Base-by-base conservation (phyloP, 2,888 invertebrate genomes). In the Cheilosia vernalis region DNA sequence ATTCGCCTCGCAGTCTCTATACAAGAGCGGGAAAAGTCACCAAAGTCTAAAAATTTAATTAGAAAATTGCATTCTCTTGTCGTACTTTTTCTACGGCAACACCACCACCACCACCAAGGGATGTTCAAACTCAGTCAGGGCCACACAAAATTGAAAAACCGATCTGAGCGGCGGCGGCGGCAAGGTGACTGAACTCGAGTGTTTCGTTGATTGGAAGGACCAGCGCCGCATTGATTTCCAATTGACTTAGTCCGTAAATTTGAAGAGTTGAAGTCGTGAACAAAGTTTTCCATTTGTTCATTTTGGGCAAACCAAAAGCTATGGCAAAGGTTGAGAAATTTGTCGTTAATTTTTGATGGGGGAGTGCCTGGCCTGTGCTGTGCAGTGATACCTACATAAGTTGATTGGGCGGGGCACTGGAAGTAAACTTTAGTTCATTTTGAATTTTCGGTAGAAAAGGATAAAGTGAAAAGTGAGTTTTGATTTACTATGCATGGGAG, bases 11-110 rank as follows among this genome's bases (percentile, higher is more conserved):
- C 10, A 13, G 37, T 13, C 13, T 37, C 30, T 55, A 33, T 7
- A 27, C 37, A n/a, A 37, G 4, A 1, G 24, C 47, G 27, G 24
- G 66, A 66, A 60, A 73, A 37, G 33, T 72, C 79, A 73, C 58
- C 58, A 51, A 80, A 74, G 80, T 67, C 74, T 40, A 80, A 66
- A 80, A 80, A 74, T 67, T 80, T 80, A 80, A 80, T 80, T 80
- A 74, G 74, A 74, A 80, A 80, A 80, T 80, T 66, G 80, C 61
- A 74, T 74, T 66, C 64, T 51, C n/a, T 21, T 21, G n/a, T 64
- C 19, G 10, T 44, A 7, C 2, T 73, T 51, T 42, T 51, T 56
- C 7, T 3, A 33, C 21, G 37, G 5, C 49, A 27, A n/a, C 1
- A 27, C 27, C 6, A 27, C 42, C 61, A 44, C 3, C 10, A 9